These are phyloP conservation scores for Vipera ursinii DNA, from an alignment of 2,797 vertebrate species.

Conservation along the genomic window DNA sequence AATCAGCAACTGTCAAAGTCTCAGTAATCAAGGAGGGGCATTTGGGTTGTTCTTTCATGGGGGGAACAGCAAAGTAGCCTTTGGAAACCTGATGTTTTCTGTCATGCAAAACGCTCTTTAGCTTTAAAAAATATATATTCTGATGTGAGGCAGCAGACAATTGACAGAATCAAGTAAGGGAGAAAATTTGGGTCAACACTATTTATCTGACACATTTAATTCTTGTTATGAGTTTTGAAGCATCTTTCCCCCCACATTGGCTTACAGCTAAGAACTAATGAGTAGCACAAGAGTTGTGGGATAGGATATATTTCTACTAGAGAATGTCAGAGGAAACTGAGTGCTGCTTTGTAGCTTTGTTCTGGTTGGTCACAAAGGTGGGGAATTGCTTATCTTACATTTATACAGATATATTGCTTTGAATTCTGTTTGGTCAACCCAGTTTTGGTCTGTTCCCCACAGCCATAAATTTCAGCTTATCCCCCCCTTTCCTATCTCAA, in stretches of 20 bases:
- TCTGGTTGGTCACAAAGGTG: conserved; percentile 7
- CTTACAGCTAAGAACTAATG: background rate
- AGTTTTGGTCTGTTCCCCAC: background rate
- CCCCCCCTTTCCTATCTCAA: background rate
- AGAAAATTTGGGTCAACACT: conserved; percentile 60
- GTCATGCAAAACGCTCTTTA: background rate
- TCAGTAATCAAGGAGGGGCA: background rate
- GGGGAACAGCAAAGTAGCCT: background rate
- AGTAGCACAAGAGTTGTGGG: background rate
- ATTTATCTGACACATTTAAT: conserved; percentile 60
- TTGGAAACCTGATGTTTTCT: conserved; percentile 20
- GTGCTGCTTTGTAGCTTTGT: background rate
- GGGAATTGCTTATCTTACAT: background rate
- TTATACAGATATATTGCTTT: background rate
- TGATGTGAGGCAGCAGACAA: conserved; percentile 13
- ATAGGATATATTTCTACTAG: background rate
- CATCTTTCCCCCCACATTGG: conserved; percentile 46
- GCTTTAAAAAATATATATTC: background rate
- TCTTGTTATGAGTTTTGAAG: conserved; percentile 57
- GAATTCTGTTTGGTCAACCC: conserved; percentile 12
- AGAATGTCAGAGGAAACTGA: background rate
- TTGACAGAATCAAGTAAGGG: conserved; percentile 41
- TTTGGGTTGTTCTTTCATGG: background rate
- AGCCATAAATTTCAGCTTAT: background rate
- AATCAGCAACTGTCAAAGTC: background rate